Evolutionary conservation across 2,113 vertebrate species (phyloP), one percentile per base, ranked within the genome.

Genomic region (Ceyx cyanopectus): DNA sequence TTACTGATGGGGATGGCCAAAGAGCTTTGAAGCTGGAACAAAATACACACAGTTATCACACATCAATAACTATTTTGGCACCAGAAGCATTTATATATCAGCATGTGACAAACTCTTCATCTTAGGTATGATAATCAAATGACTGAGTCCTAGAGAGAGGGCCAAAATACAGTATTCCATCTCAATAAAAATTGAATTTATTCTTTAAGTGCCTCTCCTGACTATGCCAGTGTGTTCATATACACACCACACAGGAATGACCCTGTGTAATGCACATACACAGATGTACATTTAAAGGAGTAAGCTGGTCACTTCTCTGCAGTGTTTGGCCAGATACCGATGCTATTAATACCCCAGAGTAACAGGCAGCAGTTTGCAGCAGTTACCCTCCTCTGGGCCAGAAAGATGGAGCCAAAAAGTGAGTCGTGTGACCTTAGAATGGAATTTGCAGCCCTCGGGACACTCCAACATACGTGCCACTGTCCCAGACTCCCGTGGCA

Each of bases 1-100:
- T 87, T 66, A 19, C 45, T 50, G 46, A 41, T 21, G 65, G 32
- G 67, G 63, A 14, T 76, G 50, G 63, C 67, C 69, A 70, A 68
- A 80, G 63, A 79, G 19, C 67, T 91, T 45, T 82, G 75, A 87
- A 93, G 67, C 53, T 90, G 66, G 23, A 94, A 89, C 43, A 87
- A 90, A 88, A 89, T 16, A 92, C 21, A 65, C 34, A 26, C 3
- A 22, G 56, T 34, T 48, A 50, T 81, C 82, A 87, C 34, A 82
- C 62, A 80, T 14, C 12, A 61, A 48, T 20, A 85, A 78, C 53
- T 82, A 45, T 54, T 40, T 81, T 89, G 69, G 87, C 70, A 89
- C 62, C 13, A 50, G 57, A 45, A 79, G 69, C n/a, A 67, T 75
- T 90, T 78, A 40, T 32, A 5, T 56, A 84, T 41, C 84, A 87